Base-by-base conservation (phyloP, 64 coral and sea anemone species). In the Orbicella faveolata region DNA sequence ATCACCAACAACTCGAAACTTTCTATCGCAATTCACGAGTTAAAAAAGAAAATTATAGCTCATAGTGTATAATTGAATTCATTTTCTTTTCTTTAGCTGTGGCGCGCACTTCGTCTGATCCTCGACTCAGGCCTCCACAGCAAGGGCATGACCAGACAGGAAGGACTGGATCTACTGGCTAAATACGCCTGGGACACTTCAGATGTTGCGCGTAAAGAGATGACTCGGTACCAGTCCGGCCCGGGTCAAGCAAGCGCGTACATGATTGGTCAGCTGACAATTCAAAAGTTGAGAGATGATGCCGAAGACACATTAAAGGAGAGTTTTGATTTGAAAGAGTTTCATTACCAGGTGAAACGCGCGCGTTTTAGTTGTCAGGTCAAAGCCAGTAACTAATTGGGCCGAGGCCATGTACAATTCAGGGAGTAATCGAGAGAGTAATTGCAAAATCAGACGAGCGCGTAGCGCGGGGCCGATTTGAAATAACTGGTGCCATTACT, bases 161-260 rank as follows among this genome's bases (percentile, higher is more conserved):
- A 93, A 26, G 96, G 83, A 25, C 80, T 98, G 44, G 68, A 93
- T 16, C 79, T 98, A 67, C 90, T 98, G 66, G 94, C 87, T 23
- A 70, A 95, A 23, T 98, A 98, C 73, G 96, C 96, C 2, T 98
- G 96, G 96, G 96, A 98, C 69, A 93, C 84, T 15, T 90, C 96
- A 21, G 96, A 98, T 62, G 61, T 98, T 8, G 89, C 94, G 37
- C 54, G 72, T 19, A 98, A 98, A 75, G 96, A 98, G 74, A 85
- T 95, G 62, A 93, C 95, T 80, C 91, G 95, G 0, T 96, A 96
- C 75, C 95, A 96, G 77, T 93, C 91, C 39, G 95, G 95, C 7
- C 91, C 95, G 34, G 95, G 92, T 9, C 95, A 96, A 74, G 95
- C 95, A 36, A 78, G 91, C 2, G 92, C 95, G 0, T 96, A 96